Conservation (phyloP, 2,113 vertebrate species). For the Trematocara marginatum region DNA sequence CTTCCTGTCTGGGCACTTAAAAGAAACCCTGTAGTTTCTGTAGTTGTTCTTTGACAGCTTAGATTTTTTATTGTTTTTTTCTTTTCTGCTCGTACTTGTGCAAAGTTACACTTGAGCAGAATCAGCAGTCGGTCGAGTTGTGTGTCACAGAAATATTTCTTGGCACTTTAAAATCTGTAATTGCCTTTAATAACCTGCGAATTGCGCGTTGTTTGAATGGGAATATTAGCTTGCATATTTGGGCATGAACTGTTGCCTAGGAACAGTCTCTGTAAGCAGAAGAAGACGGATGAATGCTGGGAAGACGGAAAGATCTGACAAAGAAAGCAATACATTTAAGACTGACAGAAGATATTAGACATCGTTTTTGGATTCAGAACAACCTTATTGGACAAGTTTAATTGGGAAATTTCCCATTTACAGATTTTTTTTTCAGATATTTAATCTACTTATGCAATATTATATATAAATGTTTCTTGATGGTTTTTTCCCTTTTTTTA, state of each 20-base stretch:
- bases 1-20: background rate
- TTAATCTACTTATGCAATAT: background rate
- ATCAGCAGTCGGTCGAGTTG: background rate
- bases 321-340: background rate
- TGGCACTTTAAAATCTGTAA: background rate
- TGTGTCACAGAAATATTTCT: background rate
- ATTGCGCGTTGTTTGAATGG: background rate
- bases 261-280: background rate
- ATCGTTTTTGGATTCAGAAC: background rate
- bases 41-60: background rate
- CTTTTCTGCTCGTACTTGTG: background rate
- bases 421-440: background rate
- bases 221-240: background rate
- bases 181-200: background rate
- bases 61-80: background rate
- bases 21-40: background rate
- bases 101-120: background rate
- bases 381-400: background rate
- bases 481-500: rapidly evolving
- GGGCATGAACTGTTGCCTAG: background rate
- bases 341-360: background rate
- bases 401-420: background rate
- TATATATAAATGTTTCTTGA: background rate
- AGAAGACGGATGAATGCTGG: background rate
- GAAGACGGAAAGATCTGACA: background rate